Evolutionary conservation across 2,797 vertebrate genomes (phyloP).

Genomic region (Sebastes wilsoni): DNA sequence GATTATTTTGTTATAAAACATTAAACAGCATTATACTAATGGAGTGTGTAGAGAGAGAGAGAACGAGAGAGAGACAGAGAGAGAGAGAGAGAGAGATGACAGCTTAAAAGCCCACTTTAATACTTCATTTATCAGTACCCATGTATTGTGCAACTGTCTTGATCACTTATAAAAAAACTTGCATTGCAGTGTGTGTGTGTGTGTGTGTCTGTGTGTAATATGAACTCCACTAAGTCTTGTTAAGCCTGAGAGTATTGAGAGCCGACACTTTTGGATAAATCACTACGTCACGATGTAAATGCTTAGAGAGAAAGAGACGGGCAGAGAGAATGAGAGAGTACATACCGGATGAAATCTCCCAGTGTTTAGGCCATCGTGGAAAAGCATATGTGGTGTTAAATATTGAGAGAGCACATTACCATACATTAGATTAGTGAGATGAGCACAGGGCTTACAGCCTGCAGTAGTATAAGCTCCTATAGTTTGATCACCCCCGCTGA

Average conservation of each 20-base stretch:
- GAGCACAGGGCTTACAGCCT: slow-evolving; percentile 13
- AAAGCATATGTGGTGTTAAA: slow-evolving; percentile 38
- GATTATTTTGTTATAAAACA: slow-evolving; percentile 50
- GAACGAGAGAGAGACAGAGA: not conserved
- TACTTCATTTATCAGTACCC: slow-evolving; percentile 29
- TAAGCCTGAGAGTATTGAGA: slow-evolving; percentile 37
- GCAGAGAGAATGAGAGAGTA: not conserved
- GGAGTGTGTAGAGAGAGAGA: not conserved
- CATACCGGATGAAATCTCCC: slow-evolving; percentile 11
- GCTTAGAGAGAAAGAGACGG: not conserved
- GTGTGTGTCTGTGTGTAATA: slow-evolving; percentile 4
- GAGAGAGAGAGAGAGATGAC: slow-evolving; percentile 9
- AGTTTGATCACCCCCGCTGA: slow-evolving; percentile 15
- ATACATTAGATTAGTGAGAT: slow-evolving; percentile 47
- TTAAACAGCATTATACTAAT: slow-evolving; percentile 50
- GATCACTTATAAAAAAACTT: slow-evolving; percentile 48
- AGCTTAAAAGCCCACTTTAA: slow-evolving; percentile 63
- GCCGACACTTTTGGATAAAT: slow-evolving; percentile 47
- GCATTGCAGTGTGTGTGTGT: not conserved
- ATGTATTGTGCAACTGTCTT: slow-evolving; percentile 43
- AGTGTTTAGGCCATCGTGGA: slow-evolving; percentile 23
- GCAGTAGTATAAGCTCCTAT: slow-evolving; percentile 23
- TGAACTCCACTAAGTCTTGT: slow-evolving; percentile 31
- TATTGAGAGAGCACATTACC: slow-evolving; percentile 34
- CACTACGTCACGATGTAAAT: slow-evolving; percentile 12